These are phyloP conservation scores for Triplophysa siluroides DNA, from an alignment of 2,113 vertebrate genomes.

Conservation along the genomic window DNA sequence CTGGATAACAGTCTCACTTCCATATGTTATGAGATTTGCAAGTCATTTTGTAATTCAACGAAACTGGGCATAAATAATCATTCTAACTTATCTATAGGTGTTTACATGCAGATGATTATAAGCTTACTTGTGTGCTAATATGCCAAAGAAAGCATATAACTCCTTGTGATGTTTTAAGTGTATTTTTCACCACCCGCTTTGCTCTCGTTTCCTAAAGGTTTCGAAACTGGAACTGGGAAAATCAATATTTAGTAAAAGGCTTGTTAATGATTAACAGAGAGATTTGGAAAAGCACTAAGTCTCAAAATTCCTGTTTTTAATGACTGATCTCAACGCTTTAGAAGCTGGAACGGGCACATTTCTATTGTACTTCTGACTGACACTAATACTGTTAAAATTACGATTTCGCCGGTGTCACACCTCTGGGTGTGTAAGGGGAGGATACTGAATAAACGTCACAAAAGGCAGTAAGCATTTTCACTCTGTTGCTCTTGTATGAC, in stretches of 20 bases:
- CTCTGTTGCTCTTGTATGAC: not conserved
- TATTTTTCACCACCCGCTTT: not conserved
- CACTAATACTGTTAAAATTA: not conserved
- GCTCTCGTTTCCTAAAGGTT: not conserved
- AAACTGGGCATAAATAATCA: not conserved
- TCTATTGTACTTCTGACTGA: not conserved
- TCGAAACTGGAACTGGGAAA: conserved; percentile 16
- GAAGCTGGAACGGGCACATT: not conserved
- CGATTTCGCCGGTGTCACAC: not conserved
- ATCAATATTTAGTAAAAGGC: conserved; percentile 43
- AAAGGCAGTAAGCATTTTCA: not conserved
- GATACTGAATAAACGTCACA: not conserved
- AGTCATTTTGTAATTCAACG: not conserved
- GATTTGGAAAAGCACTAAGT: conserved; percentile 15
- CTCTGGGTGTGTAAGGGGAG: conserved; percentile 18
- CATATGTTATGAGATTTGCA: no score
- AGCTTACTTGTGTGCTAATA: no score
- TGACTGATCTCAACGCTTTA: not conserved
- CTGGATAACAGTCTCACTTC: not conserved
- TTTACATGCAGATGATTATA: not conserved
- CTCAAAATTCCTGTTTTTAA: conserved; percentile 28
- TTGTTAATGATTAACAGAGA: conserved; percentile 59
- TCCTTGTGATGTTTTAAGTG: not conserved
- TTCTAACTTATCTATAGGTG: not conserved
- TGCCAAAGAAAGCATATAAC: no score